Conservation (phyloP, 2,888 invertebrate species). For the Acutogordius australiensis region DNA sequence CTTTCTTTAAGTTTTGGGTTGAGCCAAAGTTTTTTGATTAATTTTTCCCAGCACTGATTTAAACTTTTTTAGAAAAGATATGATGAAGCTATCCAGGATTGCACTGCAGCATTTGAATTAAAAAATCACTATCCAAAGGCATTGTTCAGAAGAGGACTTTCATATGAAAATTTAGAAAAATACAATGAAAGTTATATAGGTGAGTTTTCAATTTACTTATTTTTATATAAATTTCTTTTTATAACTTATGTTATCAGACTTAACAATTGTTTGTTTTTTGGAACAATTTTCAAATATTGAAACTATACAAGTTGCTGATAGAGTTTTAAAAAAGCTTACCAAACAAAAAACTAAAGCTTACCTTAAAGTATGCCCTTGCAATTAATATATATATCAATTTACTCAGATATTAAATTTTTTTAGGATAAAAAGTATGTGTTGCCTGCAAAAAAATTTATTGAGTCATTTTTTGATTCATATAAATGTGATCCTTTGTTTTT, state of each 20-base stretch:
- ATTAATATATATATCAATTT: conserved; percentile 16
- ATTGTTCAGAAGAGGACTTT: conserved; percentile 17
- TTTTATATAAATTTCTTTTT: too few relatives aligned
- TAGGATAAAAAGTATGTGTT: conserved; percentile 33
- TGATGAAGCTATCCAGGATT: conserved; percentile 51
- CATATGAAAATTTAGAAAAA: conserved; percentile 45
- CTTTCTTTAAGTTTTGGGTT: too few relatives aligned
- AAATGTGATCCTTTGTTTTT: conserved; percentile 47
- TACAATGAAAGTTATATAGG: conserved; percentile 46
- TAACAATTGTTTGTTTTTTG: conserved; percentile 62
- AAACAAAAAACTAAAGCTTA: conserved; percentile 22
- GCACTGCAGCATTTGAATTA: conserved; percentile 47
- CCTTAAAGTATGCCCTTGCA: too few relatives aligned
- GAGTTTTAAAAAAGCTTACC: conserved; percentile 46
- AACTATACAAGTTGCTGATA: conserved; percentile 51
- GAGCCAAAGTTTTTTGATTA: too few relatives aligned
- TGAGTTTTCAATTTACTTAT: conserved; percentile 15
- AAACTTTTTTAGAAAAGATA: neutral
- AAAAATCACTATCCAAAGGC: conserved; percentile 13
- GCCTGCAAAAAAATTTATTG: conserved; percentile 56
- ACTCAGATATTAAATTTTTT: conserved; percentile 13
- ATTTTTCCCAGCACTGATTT: too few relatives aligned
- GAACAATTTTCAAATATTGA: conserved; percentile 55
- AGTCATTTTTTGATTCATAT: conserved; percentile 57
- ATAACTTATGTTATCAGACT: conserved; percentile 30